Evolutionary conservation across 2,113 vertebrate genomes (phyloP).

Genomic region (Excalfactoria chinensis): DNA sequence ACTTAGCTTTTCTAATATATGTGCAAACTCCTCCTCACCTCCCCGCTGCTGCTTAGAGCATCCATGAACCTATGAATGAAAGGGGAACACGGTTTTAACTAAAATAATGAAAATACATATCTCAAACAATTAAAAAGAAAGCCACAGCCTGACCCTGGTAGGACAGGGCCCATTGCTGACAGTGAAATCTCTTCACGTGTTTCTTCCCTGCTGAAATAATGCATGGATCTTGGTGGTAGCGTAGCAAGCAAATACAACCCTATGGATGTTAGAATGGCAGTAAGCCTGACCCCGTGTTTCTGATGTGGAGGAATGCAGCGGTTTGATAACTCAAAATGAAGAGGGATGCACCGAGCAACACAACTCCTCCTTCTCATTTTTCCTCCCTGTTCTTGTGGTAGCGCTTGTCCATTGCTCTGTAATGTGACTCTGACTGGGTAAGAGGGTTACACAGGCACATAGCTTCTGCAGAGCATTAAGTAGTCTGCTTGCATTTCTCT

Average conservation of each 20-base stretch:
- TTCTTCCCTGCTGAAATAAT: not conserved
- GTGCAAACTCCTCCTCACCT: not conserved
- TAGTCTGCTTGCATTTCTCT: not conserved
- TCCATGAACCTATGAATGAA: not conserved
- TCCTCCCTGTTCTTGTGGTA: conserved; percentile 33
- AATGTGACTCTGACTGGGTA: conserved; percentile 14
- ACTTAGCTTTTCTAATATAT: not conserved
- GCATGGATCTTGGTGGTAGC: not conserved
- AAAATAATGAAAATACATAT: not conserved
- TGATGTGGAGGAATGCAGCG: not conserved
- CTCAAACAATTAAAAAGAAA: not conserved
- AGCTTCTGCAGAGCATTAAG: not conserved
- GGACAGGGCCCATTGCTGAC: not conserved
- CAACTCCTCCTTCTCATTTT: conserved; percentile 42
- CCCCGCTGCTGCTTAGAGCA: not conserved
- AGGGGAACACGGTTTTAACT: not conserved
- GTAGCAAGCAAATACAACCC: not conserved
- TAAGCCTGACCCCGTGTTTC: not conserved
- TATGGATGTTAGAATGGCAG: not conserved
- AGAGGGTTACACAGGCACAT: not conserved
- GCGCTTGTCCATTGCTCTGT: not conserved
- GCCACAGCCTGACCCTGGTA: not conserved
- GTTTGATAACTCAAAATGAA: not conserved
- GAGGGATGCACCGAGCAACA: not conserved
- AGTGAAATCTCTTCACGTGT: not conserved